Conservation (phyloP, 2,113 vertebrate genomes). For the Oncorhynchus clarkii region DNA sequence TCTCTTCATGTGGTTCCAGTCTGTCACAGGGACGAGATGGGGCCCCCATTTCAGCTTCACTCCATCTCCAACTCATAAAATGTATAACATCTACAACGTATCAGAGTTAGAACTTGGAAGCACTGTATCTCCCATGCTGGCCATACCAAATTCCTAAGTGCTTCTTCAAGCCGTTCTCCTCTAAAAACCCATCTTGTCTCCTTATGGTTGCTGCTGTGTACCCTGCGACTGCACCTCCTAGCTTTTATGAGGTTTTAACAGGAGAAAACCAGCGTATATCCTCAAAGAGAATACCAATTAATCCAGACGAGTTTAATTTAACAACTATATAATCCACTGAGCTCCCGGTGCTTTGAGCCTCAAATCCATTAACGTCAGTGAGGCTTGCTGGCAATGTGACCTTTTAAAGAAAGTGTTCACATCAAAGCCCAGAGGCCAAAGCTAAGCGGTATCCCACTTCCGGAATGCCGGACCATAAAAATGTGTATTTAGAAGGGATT, state of each 20-base stretch:
- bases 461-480: constrained; percentile 41
- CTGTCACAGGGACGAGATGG: background rate
- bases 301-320: constrained; percentile 26
- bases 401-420: constrained; percentile 39
- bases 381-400: constrained; percentile 36
- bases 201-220: background rate
- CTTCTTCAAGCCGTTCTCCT: background rate
- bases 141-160: background rate
- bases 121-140: background rate
- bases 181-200: background rate
- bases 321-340: constrained; percentile 41
- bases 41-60: background rate
- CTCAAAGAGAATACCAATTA: constrained; percentile 41
- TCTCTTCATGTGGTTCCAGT: constrained; percentile 1
- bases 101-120: background rate
- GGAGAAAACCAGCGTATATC: constrained; percentile 36
- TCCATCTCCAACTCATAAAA: constrained; percentile 8
- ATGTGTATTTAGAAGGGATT: constrained; percentile 47
- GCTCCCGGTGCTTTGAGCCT: constrained; percentile 35
- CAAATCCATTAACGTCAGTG: constrained; percentile 45
- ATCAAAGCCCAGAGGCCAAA: constrained; percentile 52
- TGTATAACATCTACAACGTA: background rate
- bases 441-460: constrained; percentile 49
- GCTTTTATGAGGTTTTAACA: constrained; percentile 21
- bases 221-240: background rate